phyloP scores from a whole-genome alignment of 1,140 invertebrate genomes.

The Drosophila miranda region DNA sequence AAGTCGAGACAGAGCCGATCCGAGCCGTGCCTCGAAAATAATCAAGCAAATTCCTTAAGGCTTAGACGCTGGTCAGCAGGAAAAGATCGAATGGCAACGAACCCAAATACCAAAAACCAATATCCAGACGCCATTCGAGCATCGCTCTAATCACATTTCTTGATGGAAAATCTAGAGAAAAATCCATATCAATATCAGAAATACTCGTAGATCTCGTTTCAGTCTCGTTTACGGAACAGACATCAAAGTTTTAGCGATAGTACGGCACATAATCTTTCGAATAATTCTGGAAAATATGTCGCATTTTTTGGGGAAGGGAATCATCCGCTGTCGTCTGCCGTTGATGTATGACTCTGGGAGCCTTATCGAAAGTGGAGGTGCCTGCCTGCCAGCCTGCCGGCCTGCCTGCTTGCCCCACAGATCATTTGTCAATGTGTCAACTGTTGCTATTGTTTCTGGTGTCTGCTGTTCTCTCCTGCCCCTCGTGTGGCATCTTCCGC shows the following conservation, averaged over 20 bases:
- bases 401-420: slow-evolving; percentile 22
- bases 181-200: slow-evolving; percentile 62
- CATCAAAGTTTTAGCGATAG: not conserved
- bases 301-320: not conserved
- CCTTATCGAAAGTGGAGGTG: slow-evolving; percentile 44
- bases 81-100: slow-evolving; percentile 27
- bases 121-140: slow-evolving; percentile 62
- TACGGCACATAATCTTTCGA: too few species aligned
- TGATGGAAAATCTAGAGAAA: slow-evolving; percentile 66
- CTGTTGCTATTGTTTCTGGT: slow-evolving; percentile 37
- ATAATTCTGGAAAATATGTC: slow-evolving; percentile 8
- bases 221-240: not conserved
- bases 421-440: slow-evolving; percentile 77
- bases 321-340: slow-evolving; percentile 42
- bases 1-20: too few species aligned
- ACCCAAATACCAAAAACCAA: slow-evolving; percentile 25
- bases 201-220: slow-evolving; percentile 1
- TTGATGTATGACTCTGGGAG: slow-evolving; percentile 56
- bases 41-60: slow-evolving; percentile 43
- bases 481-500: slow-evolving; percentile 62
- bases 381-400: slow-evolving; percentile 3
- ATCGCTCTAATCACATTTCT: slow-evolving; percentile 42
- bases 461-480: slow-evolving; percentile 28
- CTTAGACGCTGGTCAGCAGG: slow-evolving; percentile 12
- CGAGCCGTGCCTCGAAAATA: slow-evolving; percentile 31